Percentiles rank a stretch among this genome's conserved stretches.
These are phyloP conservation scores for Coregonus clupeaformis DNA, from an alignment of 2,113 vertebrate genomes.

Conservation along the genomic window DNA sequence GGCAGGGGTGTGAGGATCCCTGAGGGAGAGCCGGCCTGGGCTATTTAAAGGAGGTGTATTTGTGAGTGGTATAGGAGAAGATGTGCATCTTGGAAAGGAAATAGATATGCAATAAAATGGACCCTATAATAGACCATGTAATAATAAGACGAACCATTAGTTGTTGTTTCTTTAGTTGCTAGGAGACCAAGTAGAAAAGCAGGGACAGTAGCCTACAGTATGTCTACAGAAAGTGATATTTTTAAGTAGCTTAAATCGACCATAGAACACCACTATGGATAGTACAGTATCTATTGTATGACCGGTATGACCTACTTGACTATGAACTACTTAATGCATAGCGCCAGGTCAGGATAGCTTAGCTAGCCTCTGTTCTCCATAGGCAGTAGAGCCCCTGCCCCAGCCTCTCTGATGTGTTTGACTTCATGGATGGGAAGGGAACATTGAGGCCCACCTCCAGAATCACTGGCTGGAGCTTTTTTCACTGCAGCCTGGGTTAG, in stretches of 20 bases:
- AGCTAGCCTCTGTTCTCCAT: constrained; percentile 23
- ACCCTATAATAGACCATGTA: neutral
- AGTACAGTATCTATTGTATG: neutral
- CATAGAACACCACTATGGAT: neutral
- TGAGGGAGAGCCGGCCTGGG: constrained; percentile 1
- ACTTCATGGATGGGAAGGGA: constrained; percentile 31
- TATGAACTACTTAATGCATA: no score
- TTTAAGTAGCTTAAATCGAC: no score
- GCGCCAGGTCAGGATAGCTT: constrained; percentile 8
- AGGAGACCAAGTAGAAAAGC: neutral
- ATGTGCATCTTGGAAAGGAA: constrained; percentile 30
- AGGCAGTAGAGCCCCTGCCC: constrained; percentile 24
- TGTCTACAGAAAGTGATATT: neutral
- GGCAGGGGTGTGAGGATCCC: constrained; percentile 48
- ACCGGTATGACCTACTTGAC: constrained; percentile 18
- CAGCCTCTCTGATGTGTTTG: constrained; percentile 26
- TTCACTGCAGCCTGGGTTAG: constrained; percentile 12
- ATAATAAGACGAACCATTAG: neutral
- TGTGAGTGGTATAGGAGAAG: constrained; percentile 23
- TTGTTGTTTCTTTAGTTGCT: neutral
- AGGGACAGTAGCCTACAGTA: neutral
- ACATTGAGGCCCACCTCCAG: constrained; percentile 12
- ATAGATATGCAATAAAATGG: constrained; percentile 1
- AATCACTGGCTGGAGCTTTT: constrained; percentile 11
- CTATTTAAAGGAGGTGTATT: constrained; percentile 56